These are phyloP conservation scores for Ctenosaura bakeri DNA, from an alignment of 2,797 vertebrate genomes.

Conservation along the genomic window DNA sequence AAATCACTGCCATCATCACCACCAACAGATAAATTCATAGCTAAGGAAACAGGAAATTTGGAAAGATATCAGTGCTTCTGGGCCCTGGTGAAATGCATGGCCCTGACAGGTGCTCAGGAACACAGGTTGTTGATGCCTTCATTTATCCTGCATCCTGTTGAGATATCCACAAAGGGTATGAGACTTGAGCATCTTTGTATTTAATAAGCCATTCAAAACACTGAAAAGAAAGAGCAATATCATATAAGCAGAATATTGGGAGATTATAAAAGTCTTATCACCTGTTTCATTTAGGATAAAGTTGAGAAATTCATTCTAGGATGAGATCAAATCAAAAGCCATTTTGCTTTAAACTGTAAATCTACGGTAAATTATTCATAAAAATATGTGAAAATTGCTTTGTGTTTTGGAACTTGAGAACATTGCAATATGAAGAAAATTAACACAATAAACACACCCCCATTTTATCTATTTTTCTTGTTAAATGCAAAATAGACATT, in stretches of 20 bases:
- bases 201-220: not conserved
- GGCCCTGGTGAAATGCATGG: not conserved
- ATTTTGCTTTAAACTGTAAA: not conserved
- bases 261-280: not conserved
- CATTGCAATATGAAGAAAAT: not conserved
- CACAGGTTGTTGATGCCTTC: not conserved
- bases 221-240: not conserved
- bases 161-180: not conserved
- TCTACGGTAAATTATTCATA: slow-evolving; percentile 4
- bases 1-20: too few species aligned
- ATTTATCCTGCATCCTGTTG: too few species aligned
- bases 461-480: not conserved
- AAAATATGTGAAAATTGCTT: not conserved
- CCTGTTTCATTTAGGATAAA: not conserved
- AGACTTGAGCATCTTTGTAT: not conserved
- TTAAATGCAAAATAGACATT: slow-evolving; percentile 14
- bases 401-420: not conserved
- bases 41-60: too few species aligned
- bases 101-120: not conserved
- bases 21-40: too few species aligned
- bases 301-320: not conserved
- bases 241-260: not conserved
- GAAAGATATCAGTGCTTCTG: not conserved
- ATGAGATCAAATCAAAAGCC: not conserved
- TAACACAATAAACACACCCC: not conserved